phyloP scores from a whole-genome alignment of 2,888 invertebrate species.

The Archips xylosteana region DNA sequence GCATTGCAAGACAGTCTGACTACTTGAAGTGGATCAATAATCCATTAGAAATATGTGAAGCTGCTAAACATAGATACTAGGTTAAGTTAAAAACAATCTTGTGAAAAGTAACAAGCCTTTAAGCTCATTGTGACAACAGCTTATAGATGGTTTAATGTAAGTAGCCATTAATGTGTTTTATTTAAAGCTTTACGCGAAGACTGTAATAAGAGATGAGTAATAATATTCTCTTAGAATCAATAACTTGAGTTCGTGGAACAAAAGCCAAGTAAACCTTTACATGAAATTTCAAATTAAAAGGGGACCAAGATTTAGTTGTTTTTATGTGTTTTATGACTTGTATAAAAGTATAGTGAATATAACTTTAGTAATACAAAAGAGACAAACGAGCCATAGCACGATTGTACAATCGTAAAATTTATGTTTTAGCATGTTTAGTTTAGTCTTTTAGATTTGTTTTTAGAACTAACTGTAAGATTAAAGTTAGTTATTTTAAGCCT shows the following conservation, averaged over 20 bases:
- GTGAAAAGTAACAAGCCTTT: background rate
- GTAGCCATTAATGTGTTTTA: conserved; percentile 65
- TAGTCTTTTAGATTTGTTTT: no score
- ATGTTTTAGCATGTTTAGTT: no score
- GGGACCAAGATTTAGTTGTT: background rate
- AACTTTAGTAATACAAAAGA: background rate
- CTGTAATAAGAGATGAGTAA: conserved; percentile 67
- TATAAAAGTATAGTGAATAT: background rate
- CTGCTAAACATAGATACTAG: no score
- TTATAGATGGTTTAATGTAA: conserved; percentile 17
- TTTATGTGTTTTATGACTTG: background rate
- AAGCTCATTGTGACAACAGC: conserved; percentile 1
- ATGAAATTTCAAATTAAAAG: background rate
- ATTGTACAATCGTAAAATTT: no score
- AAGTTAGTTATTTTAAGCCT: no score
- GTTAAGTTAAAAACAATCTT: background rate
- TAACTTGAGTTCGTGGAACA: conserved; percentile 56
- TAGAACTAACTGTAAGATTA: no score
- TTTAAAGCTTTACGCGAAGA: conserved; percentile 62
- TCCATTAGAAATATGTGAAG: no score
- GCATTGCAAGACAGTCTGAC: no score
- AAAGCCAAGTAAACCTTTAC: conserved; percentile 8
- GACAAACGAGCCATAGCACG: no score
- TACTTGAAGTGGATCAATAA: no score
- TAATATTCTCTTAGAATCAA: conserved; percentile 57